phyloP scores from a whole-genome alignment of 2,113 vertebrate species.

The Elgaria multicarinata region DNA sequence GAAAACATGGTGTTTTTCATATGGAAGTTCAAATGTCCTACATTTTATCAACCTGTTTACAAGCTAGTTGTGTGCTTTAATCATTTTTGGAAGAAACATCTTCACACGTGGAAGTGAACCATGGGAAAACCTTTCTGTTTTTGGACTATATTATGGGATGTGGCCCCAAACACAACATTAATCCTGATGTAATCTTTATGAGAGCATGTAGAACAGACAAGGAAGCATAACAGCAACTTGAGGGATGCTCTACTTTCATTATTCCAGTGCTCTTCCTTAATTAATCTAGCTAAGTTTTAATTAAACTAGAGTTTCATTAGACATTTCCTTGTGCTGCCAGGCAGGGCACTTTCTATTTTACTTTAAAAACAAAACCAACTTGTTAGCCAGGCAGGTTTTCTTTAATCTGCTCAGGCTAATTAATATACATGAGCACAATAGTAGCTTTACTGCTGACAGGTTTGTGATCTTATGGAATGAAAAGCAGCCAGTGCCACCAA shows the following conservation, averaged over 20 bases:
- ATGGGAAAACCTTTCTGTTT: neutral
- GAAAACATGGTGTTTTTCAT: neutral
- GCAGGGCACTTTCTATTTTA: conserved; percentile 40
- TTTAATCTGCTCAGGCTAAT: conserved; percentile 41
- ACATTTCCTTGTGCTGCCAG: conserved; percentile 35
- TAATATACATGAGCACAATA: conserved; percentile 35
- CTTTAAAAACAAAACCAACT: conserved; percentile 51
- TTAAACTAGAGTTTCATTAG: conserved; percentile 46
- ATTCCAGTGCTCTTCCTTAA: conserved; percentile 37
- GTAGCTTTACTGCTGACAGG: conserved; percentile 23
- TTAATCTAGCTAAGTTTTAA: conserved; percentile 49
- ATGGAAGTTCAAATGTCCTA: neutral
- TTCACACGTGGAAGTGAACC: neutral
- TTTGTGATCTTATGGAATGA: conserved; percentile 29
- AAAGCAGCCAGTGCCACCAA: neutral
- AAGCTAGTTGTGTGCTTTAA: neutral
- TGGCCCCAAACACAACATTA: neutral
- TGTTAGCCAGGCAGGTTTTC: conserved; percentile 12
- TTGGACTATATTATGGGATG: neutral
- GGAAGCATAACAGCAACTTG: conserved; percentile 39
- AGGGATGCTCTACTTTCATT: conserved; percentile 47
- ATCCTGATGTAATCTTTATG: conserved; percentile 19
- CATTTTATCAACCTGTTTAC: neutral
- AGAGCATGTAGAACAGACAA: conserved; percentile 21
- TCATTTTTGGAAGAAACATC: neutral